Base-by-base conservation (phyloP, 1,140 invertebrate species). In the Ectropis grisescens region DNA sequence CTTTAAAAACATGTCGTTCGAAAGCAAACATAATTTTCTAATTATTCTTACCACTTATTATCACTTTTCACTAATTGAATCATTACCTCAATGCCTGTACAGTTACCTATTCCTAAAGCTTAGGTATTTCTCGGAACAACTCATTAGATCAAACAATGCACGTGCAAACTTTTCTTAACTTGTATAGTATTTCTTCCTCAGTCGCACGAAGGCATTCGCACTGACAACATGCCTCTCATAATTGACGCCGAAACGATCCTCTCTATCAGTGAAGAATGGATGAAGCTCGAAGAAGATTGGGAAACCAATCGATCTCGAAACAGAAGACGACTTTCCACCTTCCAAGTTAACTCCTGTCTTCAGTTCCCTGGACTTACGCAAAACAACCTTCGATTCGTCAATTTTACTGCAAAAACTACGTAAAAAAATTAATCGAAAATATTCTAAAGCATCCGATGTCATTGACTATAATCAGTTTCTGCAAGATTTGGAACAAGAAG, bases 271-370 rank as follows among this genome's bases (percentile, higher is more conserved):
- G 71, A 76, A 9, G 40, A 79, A 22, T 79, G 74, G 74, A 50
- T 32, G 27, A 65, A 52, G 11, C 41, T 74, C 1, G 66, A 66
- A 30, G 49, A 66, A 40, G 49, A 70, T 33, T 80, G 74, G 72
- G n/a, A 57, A 61, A 12, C 58, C 74, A 8, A 41, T 80, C 19
- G 74, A 80, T 29, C 32, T 80, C 7, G 69, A 80, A 2, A 58
- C 53, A 6, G 69, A 76, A 29, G 74, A 79, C 8, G 64, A 70
- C 4, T 24, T 38, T 8, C 30, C 46, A 7, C 35, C 45, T 0
- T 29, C 23, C 2, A 31, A 25, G 27, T 9, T 60, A 5, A 50
- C 40, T 36, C 41, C 58, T 9, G 48, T 46, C 3, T 55, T 61
- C 40, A 64, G 64, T 28, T 55, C 61, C 0, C 45, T 69, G 12